Base-by-base conservation (phyloP, 37 sponge, comb jelly and placozoan species). In the Geodia barretti region DNA sequence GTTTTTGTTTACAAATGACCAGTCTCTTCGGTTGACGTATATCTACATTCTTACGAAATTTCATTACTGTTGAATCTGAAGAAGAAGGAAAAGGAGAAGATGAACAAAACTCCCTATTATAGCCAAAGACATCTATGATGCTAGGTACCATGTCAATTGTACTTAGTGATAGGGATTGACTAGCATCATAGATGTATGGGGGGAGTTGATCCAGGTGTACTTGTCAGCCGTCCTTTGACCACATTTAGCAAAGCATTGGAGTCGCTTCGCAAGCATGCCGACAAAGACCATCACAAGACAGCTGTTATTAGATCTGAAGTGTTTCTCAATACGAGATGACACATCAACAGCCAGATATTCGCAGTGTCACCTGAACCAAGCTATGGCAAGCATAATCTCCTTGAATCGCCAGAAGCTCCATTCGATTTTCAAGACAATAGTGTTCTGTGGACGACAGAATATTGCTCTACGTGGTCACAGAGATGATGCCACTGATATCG, bases 391-490 rank as follows among this genome's bases (percentile, higher is more conserved):
- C 40, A 65, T n/a, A 26, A 77, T 77, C 21, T 41, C 62, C 35
- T 32, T 63, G 26, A 83, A 83, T n/a, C 32, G 83, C 17, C 41
- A 83, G 35, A 40, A 64, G 19, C 64, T 83, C 39, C 65, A 61
- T 4, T 83, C 74, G 14, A 38, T 83, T 64, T 21, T 83, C 21
- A 66, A 83, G 23, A 83, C 74, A 1, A 73, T 83, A 39, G 36
- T 74, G 20, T 7, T 83, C 26, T 73, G 75, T 74, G 83, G 83
- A 37, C 75, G 67, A 38, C 87, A 86, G 59, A 79, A 70, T 30
- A 74, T 87, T 41, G 31, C 81, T 42, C 77, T 87, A 33, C 81
- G 87, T 75, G 87, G 87, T 80, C 87, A 87, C 65, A 75, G 62
- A 41, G 87, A 87, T 77, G 36, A 70, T 74, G 75, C 47, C 26